Evolutionary conservation across 2,888 invertebrate genomes (phyloP).

Genomic region (Elegia similella): DNA sequence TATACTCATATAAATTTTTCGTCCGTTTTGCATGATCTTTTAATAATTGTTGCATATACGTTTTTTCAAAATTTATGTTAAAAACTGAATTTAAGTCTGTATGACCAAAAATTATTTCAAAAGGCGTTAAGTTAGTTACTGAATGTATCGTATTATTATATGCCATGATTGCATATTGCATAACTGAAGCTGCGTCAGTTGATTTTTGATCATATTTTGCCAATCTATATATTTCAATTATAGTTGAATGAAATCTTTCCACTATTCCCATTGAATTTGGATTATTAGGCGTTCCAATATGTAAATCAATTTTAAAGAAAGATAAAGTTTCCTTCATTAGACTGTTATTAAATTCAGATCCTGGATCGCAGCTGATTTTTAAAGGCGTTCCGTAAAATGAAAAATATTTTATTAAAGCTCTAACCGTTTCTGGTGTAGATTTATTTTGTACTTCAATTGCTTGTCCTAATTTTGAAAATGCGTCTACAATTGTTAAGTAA

Average conservation of each 20-base stretch:
- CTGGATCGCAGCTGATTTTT: constrained; percentile 33
- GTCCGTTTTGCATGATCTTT: not conserved
- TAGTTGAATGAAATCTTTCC: constrained; percentile 32
- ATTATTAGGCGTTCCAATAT: constrained; percentile 31
- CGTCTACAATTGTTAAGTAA: constrained; percentile 29
- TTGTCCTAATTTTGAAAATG: constrained; percentile 36
- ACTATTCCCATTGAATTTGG: constrained; percentile 31
- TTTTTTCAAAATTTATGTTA: not conserved
- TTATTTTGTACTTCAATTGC: constrained; percentile 28
- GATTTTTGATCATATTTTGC: constrained; percentile 31
- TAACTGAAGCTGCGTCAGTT: constrained; percentile 25
- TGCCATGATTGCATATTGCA: constrained; percentile 22
- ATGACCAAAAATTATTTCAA: not conserved
- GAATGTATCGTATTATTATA: constrained; percentile 31
- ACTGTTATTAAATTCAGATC: constrained; percentile 36
- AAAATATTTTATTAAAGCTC: constrained; percentile 33
- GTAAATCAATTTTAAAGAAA: constrained; percentile 32
- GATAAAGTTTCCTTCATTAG: constrained; percentile 26
- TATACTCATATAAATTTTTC: not conserved
- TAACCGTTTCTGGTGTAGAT: constrained; percentile 31
- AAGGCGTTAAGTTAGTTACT: not conserved
- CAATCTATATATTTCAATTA: constrained; percentile 33
- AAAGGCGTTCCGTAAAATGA: constrained; percentile 26
- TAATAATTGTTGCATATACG: not conserved
- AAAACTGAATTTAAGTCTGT: not conserved